A percentile compares a stretch with the other conserved stretches of the same genome.
Conservation (phyloP, 2,113 vertebrate species). For the Nesoenas mayeri region DNA sequence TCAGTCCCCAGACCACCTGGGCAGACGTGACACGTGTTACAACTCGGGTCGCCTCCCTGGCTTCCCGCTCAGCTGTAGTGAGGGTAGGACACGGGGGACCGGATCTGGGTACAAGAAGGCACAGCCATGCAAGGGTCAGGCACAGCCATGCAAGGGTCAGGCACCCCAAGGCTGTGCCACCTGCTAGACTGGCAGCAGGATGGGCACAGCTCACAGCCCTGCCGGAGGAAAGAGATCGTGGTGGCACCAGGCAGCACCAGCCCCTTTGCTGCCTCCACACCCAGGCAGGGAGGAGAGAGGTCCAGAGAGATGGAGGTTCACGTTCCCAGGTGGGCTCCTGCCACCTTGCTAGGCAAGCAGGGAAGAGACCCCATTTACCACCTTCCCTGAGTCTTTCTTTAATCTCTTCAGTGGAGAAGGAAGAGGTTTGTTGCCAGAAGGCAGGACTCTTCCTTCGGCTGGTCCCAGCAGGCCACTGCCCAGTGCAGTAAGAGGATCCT, state of each 20-base stretch:
- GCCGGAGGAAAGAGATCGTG: accelerated
- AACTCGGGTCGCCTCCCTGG: background rate
- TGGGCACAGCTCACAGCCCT: background rate
- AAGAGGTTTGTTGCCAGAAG: background rate
- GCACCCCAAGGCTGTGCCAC: background rate
- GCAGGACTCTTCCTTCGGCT: background rate
- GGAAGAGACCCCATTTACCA: background rate
- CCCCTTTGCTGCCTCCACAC: background rate
- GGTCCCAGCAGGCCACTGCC: background rate
- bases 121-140: accelerated
- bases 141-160: accelerated
- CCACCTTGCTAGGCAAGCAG: background rate
- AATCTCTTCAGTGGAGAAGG: background rate
- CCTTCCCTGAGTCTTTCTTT: background rate
- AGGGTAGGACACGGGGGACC: too few relatives aligned
- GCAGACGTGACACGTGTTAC: too few relatives aligned
- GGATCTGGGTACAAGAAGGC: too few relatives aligned
- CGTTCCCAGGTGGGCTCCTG: background rate
- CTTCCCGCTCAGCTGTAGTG: background rate
- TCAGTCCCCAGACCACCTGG: background rate
- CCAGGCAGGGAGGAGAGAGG: accelerated
- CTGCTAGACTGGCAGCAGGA: background rate
- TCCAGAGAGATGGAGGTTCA: accelerated
- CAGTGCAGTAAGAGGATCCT: background rate
- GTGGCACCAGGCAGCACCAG: background rate